Evolutionary conservation across 2,888 invertebrate genomes (phyloP).

Genomic region (Parnassius smintheus): DNA sequence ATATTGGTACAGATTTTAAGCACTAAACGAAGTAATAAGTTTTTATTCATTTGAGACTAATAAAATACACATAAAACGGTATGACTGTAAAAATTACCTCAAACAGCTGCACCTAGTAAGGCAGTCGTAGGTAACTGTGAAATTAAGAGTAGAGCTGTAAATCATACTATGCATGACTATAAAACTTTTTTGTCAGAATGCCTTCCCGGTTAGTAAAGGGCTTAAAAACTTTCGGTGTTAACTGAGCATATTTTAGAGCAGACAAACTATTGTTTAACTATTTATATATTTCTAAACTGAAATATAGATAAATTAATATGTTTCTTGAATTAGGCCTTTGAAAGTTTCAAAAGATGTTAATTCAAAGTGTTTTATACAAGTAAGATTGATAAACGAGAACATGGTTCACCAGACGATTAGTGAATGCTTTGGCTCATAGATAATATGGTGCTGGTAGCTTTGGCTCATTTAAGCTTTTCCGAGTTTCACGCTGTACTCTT

Average conservation of each 20-base stretch:
- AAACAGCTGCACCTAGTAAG: conserved; percentile 15
- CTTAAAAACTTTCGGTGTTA: conserved; percentile 39
- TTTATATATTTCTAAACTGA: too few species aligned
- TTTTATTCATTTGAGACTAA: neutral
- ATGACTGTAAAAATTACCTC: conserved; percentile 2
- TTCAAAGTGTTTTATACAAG: too few species aligned
- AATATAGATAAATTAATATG: too few species aligned
- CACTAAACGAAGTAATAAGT: neutral
- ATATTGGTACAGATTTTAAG: too few species aligned
- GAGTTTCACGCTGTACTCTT: too few species aligned
- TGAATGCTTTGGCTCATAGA: too few species aligned
- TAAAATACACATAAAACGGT: conserved; percentile 2
- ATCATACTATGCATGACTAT: conserved; percentile 58
- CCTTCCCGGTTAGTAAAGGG: conserved; percentile 40
- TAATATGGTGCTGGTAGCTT: too few species aligned
- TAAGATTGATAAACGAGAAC: too few species aligned
- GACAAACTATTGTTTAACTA: conserved; percentile 1
- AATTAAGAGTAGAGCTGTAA: conserved; percentile 57
- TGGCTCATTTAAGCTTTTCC: too few species aligned
- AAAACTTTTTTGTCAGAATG: conserved; percentile 65
- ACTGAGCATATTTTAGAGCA: conserved; percentile 20
- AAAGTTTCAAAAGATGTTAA: too few species aligned
- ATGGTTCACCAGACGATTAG: too few species aligned
- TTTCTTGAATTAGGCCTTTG: too few species aligned
- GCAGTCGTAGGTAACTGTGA: conserved; percentile 45